Percentiles rank a stretch among this genome's conserved stretches.
These are phyloP conservation scores for Arctocebus calabarensis DNA, from an alignment of 2,797 vertebrate genomes.

Conservation along the genomic window DNA sequence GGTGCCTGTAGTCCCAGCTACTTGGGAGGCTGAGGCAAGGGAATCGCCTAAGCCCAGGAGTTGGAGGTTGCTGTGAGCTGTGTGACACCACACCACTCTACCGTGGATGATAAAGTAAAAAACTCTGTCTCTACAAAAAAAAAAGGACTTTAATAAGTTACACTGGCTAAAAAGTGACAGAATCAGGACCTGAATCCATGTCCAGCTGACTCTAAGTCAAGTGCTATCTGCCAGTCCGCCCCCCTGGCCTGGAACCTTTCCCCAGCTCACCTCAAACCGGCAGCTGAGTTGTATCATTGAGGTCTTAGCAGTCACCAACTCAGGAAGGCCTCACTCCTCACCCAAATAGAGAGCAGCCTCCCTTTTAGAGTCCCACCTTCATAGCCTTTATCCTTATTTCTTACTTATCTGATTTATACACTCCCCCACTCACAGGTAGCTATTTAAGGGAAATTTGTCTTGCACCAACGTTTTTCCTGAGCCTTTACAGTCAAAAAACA, in stretches of 20 bases:
- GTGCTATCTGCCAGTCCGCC: background rate
- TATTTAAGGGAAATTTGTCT: background rate
- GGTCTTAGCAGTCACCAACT: background rate
- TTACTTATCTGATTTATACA: background rate
- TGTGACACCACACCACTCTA: no score
- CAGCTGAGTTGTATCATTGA: background rate
- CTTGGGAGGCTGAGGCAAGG: no score
- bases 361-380: background rate
- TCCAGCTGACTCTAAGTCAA: background rate
- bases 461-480: background rate
- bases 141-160: background rate
- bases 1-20: no score
- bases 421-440: background rate
- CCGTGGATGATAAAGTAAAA: no score
- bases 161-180: background rate
- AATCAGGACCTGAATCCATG: background rate
- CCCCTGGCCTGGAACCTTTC: background rate
- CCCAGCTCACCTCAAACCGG: background rate
- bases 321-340: background rate
- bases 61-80: no score
- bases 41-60: no score
- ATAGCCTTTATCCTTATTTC: background rate
- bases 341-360: background rate
- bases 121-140: no score
- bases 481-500: background rate